phyloP scores from a whole-genome alignment of 2,113 vertebrate species.

The Arenaria interpres region DNA sequence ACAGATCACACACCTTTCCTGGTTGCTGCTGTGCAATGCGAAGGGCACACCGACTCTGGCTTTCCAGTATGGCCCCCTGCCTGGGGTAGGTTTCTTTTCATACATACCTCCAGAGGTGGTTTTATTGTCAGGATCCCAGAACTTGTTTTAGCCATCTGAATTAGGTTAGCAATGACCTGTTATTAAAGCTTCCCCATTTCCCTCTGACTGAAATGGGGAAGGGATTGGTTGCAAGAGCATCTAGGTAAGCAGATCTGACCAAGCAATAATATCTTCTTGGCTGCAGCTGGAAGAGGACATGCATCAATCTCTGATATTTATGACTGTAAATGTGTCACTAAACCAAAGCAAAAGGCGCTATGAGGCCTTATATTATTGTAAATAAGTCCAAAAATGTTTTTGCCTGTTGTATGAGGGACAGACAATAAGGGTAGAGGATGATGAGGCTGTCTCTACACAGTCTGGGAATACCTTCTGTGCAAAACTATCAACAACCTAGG shows the following conservation, averaged over 20 bases:
- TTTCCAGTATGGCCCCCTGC: not conserved
- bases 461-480: not conserved
- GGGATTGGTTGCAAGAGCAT: not conserved
- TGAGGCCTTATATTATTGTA: not conserved
- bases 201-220: not conserved
- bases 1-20: not conserved
- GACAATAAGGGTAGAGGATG: not conserved
- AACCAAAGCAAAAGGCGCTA: not conserved
- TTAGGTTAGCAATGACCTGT: not conserved
- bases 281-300: not conserved
- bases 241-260: not conserved
- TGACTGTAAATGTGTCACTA: not conserved
- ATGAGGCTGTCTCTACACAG: not conserved
- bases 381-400: not conserved
- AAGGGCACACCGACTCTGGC: not conserved
- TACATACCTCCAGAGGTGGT: not conserved
- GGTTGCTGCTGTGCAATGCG: not conserved
- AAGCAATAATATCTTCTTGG: not conserved
- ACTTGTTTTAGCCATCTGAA: not conserved
- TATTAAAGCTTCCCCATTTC: not conserved
- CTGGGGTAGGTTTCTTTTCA: not conserved
- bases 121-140: not conserved
- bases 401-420: not conserved
- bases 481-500: not conserved
- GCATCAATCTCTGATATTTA: not conserved